These are phyloP conservation scores for Yponomeuta sedellus DNA, from an alignment of 2,888 invertebrate species.

Conservation along the genomic window DNA sequence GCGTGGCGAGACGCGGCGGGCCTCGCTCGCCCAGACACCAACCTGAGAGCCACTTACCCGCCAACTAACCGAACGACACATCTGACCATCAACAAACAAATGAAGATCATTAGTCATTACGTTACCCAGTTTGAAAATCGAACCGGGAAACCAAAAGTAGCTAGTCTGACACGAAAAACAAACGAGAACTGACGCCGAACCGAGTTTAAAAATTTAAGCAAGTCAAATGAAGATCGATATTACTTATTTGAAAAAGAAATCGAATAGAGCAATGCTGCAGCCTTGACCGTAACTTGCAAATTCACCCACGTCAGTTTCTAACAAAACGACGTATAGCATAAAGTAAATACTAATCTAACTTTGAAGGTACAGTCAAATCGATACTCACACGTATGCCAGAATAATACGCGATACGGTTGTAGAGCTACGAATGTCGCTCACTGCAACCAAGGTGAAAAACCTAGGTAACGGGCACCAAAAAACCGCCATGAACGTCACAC, in stretches of 20 bases:
- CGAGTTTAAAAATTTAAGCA: neutral
- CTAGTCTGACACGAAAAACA: neutral
- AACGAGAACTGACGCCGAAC: neutral
- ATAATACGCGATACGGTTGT: too few relatives aligned
- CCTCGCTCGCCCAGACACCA: constrained; percentile 33
- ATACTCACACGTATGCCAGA: too few relatives aligned
- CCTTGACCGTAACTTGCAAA: neutral
- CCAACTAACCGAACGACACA: constrained; percentile 14
- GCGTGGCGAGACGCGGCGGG: constrained; percentile 67
- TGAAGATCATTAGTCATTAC: neutral
- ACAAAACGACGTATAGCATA: too few relatives aligned
- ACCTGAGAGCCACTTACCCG: constrained; percentile 30
- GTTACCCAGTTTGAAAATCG: neutral
- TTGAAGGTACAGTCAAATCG: too few relatives aligned
- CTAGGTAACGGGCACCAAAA: neutral
- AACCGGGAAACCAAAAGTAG: neutral
- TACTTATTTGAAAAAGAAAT: neutral
- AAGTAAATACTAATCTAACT: too few relatives aligned
- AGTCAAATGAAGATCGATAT: neutral
- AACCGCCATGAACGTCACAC: constrained; percentile 49
- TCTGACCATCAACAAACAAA: neutral
- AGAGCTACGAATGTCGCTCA: too few relatives aligned
- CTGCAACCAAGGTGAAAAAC: too few relatives aligned
- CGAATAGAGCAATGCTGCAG: neutral
- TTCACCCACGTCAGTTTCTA: too few relatives aligned